These are phyloP conservation scores for Pangasius sanitwongsei DNA, from an alignment of 2,797 vertebrate genomes.

Conservation along the genomic window DNA sequence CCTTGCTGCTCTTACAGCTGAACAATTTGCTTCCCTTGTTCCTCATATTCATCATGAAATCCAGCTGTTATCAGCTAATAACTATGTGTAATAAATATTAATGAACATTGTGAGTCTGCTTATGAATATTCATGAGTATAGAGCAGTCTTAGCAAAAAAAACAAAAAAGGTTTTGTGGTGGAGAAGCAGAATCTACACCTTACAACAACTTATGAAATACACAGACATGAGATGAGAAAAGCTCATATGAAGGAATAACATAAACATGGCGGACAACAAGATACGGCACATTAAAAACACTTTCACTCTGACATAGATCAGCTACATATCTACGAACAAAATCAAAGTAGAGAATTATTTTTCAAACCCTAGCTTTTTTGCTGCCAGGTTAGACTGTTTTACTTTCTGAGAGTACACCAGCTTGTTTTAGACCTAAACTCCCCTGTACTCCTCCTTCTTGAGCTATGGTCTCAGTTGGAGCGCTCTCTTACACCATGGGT, in stretches of 20 bases:
- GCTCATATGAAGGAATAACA: background rate
- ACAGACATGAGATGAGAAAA: background rate
- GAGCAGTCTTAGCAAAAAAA: background rate
- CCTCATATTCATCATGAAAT: background rate
- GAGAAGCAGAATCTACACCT: too few species aligned
- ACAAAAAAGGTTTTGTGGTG: too few species aligned
- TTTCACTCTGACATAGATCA: background rate
- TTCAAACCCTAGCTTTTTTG: slow-evolving; percentile 38
- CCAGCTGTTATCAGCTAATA: background rate
- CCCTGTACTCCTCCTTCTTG: slow-evolving; percentile 18
- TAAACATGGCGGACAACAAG: background rate
- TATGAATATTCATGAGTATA: background rate
- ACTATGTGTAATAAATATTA: background rate
- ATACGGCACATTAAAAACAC: background rate
- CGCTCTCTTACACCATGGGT: slow-evolving; percentile 1
- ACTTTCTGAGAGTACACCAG: slow-evolving; percentile 44
- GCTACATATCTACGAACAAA: background rate
- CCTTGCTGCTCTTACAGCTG: too few species aligned
- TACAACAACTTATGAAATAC: background rate
- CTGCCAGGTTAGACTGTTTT: slow-evolving; percentile 46
- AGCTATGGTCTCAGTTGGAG: slow-evolving; percentile 39
- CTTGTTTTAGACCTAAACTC: slow-evolving; percentile 48
- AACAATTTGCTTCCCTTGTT: background rate
- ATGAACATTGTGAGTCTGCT: background rate
- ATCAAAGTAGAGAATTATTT: background rate